Conservation (phyloP, 2,888 invertebrate genomes). For the Pachydiplax longipennis region DNA sequence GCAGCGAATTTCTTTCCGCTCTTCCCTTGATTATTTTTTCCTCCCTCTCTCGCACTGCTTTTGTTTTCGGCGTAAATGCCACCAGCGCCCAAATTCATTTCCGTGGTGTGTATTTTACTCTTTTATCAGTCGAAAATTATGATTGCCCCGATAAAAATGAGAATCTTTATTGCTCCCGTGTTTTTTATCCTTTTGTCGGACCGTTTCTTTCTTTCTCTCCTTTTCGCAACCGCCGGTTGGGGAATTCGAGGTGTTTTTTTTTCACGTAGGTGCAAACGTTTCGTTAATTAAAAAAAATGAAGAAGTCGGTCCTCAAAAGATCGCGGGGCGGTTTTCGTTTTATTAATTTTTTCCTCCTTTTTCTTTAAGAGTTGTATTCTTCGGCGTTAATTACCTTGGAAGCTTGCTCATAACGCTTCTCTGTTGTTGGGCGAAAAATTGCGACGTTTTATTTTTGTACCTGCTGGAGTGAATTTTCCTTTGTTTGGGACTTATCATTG, state of each 20-base stretch:
- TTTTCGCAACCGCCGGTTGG: background rate
- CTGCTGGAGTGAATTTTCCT: no score
- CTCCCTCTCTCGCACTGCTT: background rate
- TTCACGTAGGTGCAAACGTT: background rate
- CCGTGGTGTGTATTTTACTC: constrained; percentile 40
- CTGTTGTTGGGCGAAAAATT: no score
- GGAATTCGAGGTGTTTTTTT: background rate
- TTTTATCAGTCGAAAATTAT: constrained; percentile 43
- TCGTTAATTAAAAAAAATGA: background rate
- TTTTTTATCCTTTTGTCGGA: background rate
- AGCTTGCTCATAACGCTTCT: no score
- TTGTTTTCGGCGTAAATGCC: constrained; percentile 20
- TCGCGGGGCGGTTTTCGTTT: background rate
- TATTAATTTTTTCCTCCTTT: no score
- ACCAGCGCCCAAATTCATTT: constrained; percentile 39
- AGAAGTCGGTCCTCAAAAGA: background rate
- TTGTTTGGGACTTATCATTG: no score
- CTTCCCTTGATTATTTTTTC: background rate
- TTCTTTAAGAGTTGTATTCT: no score
- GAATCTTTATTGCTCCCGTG: constrained; percentile 11
- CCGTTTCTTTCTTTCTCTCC: background rate
- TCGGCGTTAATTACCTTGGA: no score
- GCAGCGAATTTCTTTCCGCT: background rate
- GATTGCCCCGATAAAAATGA: constrained; percentile 37
- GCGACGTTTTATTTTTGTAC: no score